A percentile compares a stretch with the other conserved stretches of the same genome.
Conservation (phyloP, 2,888 invertebrate species). For the Hyppa rectilinea region DNA sequence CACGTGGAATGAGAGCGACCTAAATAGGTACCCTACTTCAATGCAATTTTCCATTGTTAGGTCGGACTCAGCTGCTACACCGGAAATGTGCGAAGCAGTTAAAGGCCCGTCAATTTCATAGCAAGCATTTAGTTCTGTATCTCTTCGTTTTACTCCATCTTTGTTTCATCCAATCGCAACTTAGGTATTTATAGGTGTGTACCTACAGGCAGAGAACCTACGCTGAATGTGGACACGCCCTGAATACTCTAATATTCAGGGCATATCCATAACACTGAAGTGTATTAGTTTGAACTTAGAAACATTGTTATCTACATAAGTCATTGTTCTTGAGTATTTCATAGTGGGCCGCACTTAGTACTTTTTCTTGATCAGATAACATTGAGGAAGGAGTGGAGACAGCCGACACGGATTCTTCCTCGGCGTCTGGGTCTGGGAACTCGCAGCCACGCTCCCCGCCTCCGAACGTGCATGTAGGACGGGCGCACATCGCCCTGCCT, state of each 20-base stretch:
- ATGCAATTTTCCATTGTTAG: slow-evolving; percentile 41
- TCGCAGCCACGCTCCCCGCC: slow-evolving; percentile 83
- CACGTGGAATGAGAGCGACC: slow-evolving; percentile 22
- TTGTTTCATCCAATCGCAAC: slow-evolving; percentile 1
- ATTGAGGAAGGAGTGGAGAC: slow-evolving; percentile 77
- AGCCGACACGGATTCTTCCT: slow-evolving; percentile 88
- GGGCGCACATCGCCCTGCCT: slow-evolving; percentile 82
- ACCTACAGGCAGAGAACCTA: background rate
- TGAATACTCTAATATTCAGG: slow-evolving; percentile 24
- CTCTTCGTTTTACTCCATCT: background rate
- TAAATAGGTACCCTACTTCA: slow-evolving; percentile 32
- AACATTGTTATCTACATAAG: slow-evolving; percentile 7
- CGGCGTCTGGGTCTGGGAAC: slow-evolving; percentile 77
- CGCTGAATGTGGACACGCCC: slow-evolving; percentile 12
- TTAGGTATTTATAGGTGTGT: background rate
- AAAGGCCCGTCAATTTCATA: slow-evolving; percentile 15
- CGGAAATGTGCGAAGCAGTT: slow-evolving; percentile 31
- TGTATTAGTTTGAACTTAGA: background rate
- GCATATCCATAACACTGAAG: slow-evolving; percentile 23
- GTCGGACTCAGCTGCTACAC: slow-evolving; percentile 15
- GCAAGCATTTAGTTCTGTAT: background rate
- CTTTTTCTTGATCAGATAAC: slow-evolving; percentile 40
- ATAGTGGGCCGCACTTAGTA: background rate
- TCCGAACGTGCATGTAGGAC: slow-evolving; percentile 73
- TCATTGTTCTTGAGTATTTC: background rate